Conservation (phyloP, 2,797 vertebrate species). For the Bradypodion ventrale region DNA sequence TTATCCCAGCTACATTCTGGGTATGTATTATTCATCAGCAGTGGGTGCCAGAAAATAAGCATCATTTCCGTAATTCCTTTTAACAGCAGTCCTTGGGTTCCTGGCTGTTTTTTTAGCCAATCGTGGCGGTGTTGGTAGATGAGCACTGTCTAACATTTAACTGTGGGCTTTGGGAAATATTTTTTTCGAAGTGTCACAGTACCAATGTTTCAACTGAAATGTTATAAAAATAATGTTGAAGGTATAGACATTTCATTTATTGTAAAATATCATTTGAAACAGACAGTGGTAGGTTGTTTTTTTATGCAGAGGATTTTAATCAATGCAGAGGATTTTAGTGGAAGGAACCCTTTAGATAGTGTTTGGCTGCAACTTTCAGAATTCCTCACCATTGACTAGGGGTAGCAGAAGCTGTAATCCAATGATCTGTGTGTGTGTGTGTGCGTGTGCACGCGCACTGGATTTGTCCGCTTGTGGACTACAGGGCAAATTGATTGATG, state of each 20-base stretch:
- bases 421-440: too few species aligned
- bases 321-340: too few species aligned
- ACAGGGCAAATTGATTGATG: too few species aligned
- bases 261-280: not conserved
- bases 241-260: not conserved
- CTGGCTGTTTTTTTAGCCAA: not conserved
- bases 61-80: not conserved
- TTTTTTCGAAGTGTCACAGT: not conserved
- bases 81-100: not conserved
- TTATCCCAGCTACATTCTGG: slow-evolving; percentile 11
- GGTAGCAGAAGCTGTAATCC: too few species aligned
- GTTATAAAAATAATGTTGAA: not conserved
- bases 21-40: slow-evolving; percentile 8
- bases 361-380: too few species aligned
- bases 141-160: not conserved
- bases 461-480: too few species aligned
- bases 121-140: not conserved
- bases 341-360: too few species aligned
- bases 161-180: not conserved
- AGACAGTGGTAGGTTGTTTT: not conserved
- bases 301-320: too few species aligned
- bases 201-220: not conserved
- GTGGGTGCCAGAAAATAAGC: not conserved
- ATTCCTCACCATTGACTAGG: too few species aligned
- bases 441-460: too few species aligned